Percentiles rank a stretch among this genome's conserved stretches.
phyloP scores from a whole-genome alignment of 2,113 vertebrate genomes.

The Bufo bufo region DNA sequence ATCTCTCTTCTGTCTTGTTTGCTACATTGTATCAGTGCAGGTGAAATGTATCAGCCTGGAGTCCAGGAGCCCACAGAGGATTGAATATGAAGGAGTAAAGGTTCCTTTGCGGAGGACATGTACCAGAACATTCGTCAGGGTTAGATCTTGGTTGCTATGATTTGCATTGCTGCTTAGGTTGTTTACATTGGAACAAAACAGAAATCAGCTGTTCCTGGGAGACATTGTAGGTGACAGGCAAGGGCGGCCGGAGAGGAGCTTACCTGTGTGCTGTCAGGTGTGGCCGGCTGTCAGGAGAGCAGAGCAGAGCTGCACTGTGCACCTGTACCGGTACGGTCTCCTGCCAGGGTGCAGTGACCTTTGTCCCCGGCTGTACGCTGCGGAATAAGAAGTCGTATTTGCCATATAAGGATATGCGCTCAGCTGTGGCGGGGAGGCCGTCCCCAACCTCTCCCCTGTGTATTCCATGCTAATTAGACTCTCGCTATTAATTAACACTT shows the following conservation, averaged over 20 bases:
- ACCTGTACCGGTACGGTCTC: slow-evolving; percentile 60
- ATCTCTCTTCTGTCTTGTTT: not conserved
- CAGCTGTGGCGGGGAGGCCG: slow-evolving; percentile 58
- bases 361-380: slow-evolving; percentile 63
- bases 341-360: slow-evolving; percentile 59
- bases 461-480: slow-evolving; percentile 45
- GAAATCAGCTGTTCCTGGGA: not conserved
- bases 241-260: not conserved
- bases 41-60: not conserved
- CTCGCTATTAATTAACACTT: slow-evolving; percentile 31
- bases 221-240: slow-evolving; percentile 8
- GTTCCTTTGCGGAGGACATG: no score
- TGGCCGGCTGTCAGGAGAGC: slow-evolving; percentile 61
- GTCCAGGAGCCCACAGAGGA: not conserved
- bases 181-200: not conserved
- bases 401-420: slow-evolving; percentile 70
- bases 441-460: slow-evolving; percentile 35
- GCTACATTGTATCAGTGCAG: not conserved
- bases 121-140: not conserved
- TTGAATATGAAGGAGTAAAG: not conserved
- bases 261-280: slow-evolving; percentile 64
- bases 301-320: slow-evolving; percentile 23
- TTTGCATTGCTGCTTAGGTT: not conserved
- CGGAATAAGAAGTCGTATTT: slow-evolving; percentile 50
- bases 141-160: not conserved